Evolutionary conservation across 64 coral and sea anemone species (phyloP).

Genomic region (Orbicella faveolata): DNA sequence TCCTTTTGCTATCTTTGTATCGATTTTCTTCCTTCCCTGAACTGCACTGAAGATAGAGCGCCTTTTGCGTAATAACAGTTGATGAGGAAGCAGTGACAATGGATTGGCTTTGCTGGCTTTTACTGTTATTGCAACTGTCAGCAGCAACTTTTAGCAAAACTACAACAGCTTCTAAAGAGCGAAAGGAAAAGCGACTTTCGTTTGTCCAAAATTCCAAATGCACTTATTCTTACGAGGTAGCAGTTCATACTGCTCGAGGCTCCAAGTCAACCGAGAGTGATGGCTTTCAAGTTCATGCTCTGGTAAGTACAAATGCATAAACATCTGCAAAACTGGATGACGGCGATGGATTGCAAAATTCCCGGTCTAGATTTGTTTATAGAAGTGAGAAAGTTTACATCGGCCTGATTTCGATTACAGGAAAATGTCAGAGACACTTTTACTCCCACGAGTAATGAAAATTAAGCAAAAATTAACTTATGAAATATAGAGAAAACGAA

Average conservation of each 20-base stretch:
- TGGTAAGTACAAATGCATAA: conserved; percentile 18
- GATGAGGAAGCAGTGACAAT: neutral
- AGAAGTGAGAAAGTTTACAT: too few species aligned
- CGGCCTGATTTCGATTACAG: too few species aligned
- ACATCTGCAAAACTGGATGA: neutral
- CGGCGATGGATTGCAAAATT: too few species aligned
- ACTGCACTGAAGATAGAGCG: neutral
- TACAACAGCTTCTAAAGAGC: neutral
- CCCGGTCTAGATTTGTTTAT: too few species aligned
- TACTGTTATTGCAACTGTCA: neutral
- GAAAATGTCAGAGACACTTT: too few species aligned
- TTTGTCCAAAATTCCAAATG: conserved; percentile 33
- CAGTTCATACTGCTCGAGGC: conserved; percentile 70
- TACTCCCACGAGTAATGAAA: too few species aligned
- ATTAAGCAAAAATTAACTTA: too few species aligned
- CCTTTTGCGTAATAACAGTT: neutral
- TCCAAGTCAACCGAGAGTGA: conserved; percentile 67
- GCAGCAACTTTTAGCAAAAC: neutral
- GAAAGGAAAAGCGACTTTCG: neutral
- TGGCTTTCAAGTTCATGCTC: conserved; percentile 54
- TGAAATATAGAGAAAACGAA: too few species aligned
- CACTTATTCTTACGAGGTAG: conserved; percentile 70
- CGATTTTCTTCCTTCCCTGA: neutral
- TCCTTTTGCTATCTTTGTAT: neutral
- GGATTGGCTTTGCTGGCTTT: neutral